phyloP scores from a whole-genome alignment of 1,140 invertebrate genomes.

The Heterodera carotae region DNA sequence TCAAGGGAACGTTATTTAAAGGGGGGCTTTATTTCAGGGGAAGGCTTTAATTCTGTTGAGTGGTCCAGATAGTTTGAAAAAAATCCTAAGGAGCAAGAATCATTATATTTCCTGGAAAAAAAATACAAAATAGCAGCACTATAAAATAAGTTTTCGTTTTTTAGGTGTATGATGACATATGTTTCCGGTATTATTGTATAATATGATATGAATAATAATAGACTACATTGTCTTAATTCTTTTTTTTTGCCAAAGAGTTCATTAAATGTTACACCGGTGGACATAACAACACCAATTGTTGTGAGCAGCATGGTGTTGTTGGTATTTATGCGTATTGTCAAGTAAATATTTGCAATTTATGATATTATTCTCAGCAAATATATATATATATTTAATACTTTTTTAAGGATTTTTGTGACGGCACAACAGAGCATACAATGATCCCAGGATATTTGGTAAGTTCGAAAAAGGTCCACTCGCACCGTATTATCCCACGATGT shows the following conservation, averaged over 20 bases:
- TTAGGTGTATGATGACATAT: constrained; percentile 1
- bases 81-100: too few species aligned
- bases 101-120: too few species aligned
- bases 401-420: constrained; percentile 23
- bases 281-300: constrained; percentile 27
- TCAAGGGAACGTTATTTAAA: too few species aligned
- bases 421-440: neutral
- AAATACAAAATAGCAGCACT: too few species aligned
- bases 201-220: too few species aligned
- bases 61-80: too few species aligned
- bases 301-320: constrained; percentile 21
- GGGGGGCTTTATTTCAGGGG: too few species aligned
- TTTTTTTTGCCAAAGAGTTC: constrained; percentile 6
- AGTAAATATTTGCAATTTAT: neutral
- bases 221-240: neutral
- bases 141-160: neutral
- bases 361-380: neutral
- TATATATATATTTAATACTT: neutral
- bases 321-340: constrained; percentile 18
- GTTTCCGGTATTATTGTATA: too few species aligned
- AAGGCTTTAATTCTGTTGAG: too few species aligned
- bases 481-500: too few species aligned
- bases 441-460: constrained; percentile 6
- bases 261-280: constrained; percentile 24
- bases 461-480: neutral